Evolutionary conservation across 2,797 vertebrate species (phyloP).

Genomic region (Dromococcyx pavoninus): DNA sequence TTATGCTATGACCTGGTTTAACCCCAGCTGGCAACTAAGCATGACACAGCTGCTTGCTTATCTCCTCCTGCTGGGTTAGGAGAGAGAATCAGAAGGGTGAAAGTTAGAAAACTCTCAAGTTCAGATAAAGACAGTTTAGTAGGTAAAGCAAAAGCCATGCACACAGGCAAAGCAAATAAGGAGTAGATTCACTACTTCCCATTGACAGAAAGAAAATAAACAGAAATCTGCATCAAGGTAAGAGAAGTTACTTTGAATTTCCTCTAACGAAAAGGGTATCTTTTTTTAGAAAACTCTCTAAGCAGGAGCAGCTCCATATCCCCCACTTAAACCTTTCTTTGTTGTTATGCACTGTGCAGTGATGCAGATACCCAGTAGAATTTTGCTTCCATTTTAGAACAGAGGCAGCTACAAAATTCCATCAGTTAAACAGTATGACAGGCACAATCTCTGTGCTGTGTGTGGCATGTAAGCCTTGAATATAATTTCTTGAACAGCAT

Average conservation of each 20-base stretch:
- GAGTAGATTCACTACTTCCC: background rate
- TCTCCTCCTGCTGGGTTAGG: background rate
- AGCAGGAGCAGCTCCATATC: background rate
- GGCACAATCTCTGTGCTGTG: background rate
- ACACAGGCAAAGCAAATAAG: background rate
- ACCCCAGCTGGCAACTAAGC: background rate
- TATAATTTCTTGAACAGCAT: background rate
- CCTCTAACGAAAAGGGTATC: background rate
- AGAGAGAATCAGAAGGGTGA: background rate
- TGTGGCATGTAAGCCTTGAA: background rate
- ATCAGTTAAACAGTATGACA: background rate
- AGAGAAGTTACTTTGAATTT: background rate
- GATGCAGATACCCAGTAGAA: background rate
- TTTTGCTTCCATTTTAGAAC: background rate
- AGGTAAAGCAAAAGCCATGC: background rate
- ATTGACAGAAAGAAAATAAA: background rate
- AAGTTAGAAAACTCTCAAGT: background rate
- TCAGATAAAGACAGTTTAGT: background rate
- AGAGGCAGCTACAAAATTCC: background rate
- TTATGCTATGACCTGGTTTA: background rate
- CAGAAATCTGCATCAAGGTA: background rate
- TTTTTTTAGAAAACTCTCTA: background rate
- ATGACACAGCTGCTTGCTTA: fast-evolving
- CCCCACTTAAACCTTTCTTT: background rate
- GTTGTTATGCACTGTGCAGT: background rate